Evolutionary conservation across 2,113 vertebrate genomes (phyloP), one percentile per base, ranked within the genome.

Genomic region (Petrocephalus microphthalmus): DNA sequence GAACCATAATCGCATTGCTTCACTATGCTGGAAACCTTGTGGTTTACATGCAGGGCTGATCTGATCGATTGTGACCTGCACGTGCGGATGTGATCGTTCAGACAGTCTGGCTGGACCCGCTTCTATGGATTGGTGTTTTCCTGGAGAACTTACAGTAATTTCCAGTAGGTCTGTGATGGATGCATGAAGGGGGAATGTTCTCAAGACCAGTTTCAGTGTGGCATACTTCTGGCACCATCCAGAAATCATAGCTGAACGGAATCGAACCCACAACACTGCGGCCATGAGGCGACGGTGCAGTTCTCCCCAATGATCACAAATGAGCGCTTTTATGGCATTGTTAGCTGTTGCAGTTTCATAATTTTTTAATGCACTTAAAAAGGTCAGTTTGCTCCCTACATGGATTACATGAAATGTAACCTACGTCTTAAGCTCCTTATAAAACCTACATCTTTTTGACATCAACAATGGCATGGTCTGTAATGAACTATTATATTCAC

Each of bases 21-120:
- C 87, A 90, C 92, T 67, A 90, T n/a, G 15, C 42, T 45, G 29
- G 42, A 91, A 91, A 86, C 56, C 82, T 87, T 37, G 42, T 87
- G 37, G 88, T 89, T 91, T 89, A 86, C 90, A 91, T 93, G 87
- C 84, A 85, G 90, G 89, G 92, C 91, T 91, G 88, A 93, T 53
- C 90, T 90, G 89, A 92, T 90, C 52, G 25, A 85, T 89, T 90
- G 60, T 89, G 90, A 91, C 92, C 89, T 87, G 89, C 89, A 91
- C 91, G 88, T 2, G 78, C 93, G 52, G 91, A 87, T 88, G 71
- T 10, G 82, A 88, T 94, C 91, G 91, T 94, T 93, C 91, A 93
- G 94, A 92, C 91, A 93, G 91, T 89, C 47, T 64, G 92, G 10
- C 47, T 19, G 52, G 10, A 25, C 0, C 33, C 22, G 45, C 37